Evolutionary conservation across 2,113 vertebrate species (phyloP), one percentile per base, ranked within the genome.

Genomic region (Hemibagrus wyckioides): DNA sequence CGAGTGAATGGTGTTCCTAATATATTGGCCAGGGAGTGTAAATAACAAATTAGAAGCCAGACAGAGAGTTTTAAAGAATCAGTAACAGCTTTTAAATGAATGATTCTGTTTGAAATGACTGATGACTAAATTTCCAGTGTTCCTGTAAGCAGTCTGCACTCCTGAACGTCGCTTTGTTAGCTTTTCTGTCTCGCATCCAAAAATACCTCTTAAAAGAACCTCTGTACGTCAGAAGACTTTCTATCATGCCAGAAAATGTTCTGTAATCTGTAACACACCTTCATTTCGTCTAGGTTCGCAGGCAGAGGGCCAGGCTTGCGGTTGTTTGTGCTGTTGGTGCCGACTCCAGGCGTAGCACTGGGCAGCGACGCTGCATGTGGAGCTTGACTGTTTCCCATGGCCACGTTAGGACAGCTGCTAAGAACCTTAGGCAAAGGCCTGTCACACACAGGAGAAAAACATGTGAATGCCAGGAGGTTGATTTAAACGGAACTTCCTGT

Each of bases 251-350:
- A 14, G 6, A 8, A 81, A 56, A 89, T 50, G 3, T 67, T 57
- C 15, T 67, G 6, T 33, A 33, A 4, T 39, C 23, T 48, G 19
- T 19, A 21, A 76, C 87, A 56, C 94, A 99, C 98, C 98, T 99
- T 99, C 95, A 99, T 94, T 88, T 99, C 98, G 59, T 99, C 98
- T 94, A 99, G 83, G 92, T 96, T 99, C 25, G 97, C 91, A 23
- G 98, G 98, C 1, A 99, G 93, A 0, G 96, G 94, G 33, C 97
- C 97, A 1, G 95, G 96, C 90, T 97, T 99, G 86, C 97, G 96
- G 90, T 83, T 94, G 1, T 95, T 93, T 82, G 93, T 71, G 28
- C 84, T 91, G 85, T 89, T 93, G 73, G 92, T 97, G 87, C 48
- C 94, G 95, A 52, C 85, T 84, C 82, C 75, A 44, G 85, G 75